These are phyloP conservation scores for Pseudois nayaur DNA, from an alignment of 2,113 vertebrate genomes.

Conservation along the genomic window DNA sequence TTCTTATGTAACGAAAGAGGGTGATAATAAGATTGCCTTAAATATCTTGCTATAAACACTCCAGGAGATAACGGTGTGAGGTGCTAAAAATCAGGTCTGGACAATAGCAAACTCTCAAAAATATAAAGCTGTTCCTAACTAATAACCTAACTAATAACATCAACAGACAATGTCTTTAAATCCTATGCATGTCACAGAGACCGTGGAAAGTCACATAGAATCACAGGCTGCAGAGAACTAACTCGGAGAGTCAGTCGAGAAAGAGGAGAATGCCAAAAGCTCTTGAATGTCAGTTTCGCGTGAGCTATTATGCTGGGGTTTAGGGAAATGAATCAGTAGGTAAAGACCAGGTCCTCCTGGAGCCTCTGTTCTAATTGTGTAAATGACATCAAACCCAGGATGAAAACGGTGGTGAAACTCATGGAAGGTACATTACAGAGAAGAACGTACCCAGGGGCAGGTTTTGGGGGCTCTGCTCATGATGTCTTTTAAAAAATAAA, in stretches of 20 bases:
- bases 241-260: background rate
- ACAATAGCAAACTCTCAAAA: background rate
- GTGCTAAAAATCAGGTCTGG: background rate
- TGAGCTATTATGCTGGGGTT: background rate
- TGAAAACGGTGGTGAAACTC: background rate
- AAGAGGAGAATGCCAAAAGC: background rate
- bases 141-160: background rate
- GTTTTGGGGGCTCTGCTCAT: accelerated
- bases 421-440: background rate
- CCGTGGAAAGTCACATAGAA: background rate
- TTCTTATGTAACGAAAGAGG: background rate
- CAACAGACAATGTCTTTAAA: background rate
- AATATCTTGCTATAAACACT: background rate
- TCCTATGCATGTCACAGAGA: background rate
- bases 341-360: background rate
- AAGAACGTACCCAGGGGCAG: background rate
- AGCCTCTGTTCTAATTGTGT: background rate
- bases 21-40: background rate
- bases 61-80: background rate
- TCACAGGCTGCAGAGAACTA: background rate
- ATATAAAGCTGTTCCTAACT: background rate
- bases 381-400: background rate
- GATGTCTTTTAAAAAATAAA: background rate
- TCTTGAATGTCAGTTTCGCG: accelerated
- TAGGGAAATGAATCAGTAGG: background rate